Conservation (phyloP, 2,113 vertebrate species). For the Neogale vison region DNA sequence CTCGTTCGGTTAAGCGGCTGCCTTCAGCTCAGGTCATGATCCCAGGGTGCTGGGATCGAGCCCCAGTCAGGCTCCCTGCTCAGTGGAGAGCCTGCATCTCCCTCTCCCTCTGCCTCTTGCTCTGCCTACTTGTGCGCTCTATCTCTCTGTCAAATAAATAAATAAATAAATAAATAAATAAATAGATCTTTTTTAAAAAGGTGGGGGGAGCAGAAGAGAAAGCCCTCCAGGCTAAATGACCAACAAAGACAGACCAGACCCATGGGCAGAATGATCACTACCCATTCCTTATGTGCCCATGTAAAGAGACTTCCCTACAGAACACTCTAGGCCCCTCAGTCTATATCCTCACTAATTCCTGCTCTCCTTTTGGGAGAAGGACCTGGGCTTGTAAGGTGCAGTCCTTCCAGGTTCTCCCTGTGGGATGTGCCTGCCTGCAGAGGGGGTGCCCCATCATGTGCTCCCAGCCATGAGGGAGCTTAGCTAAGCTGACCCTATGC, state of each 20-base stretch:
- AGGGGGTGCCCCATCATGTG: neutral
- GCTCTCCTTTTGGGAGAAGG: neutral
- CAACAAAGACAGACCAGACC: neutral
- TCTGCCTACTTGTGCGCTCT: too few species aligned
- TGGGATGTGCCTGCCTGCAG: neutral
- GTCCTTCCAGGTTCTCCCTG: neutral
- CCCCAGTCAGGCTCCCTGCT: too few species aligned
- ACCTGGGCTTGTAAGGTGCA: neutral
- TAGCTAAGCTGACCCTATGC: neutral
- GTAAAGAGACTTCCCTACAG: neutral
- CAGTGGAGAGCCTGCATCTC: too few species aligned
- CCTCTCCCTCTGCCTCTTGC: too few species aligned
- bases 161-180: too few species aligned
- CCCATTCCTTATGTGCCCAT: neutral
- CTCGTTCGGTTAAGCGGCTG: too few species aligned
- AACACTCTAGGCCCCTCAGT: neutral
- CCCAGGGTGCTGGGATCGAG: too few species aligned
- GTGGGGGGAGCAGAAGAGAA: neutral
- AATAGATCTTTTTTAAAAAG: too few species aligned
- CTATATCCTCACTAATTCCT: neutral
- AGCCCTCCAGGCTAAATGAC: neutral
- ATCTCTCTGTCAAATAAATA: too few species aligned
- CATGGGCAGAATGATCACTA: neutral
- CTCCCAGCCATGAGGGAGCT: neutral
- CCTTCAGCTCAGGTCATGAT: too few species aligned